phyloP scores from a whole-genome alignment of 2,113 vertebrate genomes.

The Eulacestoma nigropectus region DNA sequence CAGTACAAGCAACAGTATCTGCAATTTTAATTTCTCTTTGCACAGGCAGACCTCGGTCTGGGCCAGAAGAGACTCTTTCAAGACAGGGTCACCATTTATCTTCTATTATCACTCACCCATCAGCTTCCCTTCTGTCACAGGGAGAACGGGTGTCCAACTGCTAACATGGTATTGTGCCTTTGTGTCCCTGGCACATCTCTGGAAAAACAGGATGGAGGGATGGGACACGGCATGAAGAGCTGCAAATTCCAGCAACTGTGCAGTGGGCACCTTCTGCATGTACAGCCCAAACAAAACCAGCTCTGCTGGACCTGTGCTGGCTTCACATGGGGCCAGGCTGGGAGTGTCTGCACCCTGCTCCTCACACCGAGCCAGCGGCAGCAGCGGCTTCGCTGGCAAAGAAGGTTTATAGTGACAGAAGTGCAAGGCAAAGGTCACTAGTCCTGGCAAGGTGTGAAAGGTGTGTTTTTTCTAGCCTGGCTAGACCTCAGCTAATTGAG shows the following conservation, averaged over 20 bases:
- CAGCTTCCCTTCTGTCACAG: background rate
- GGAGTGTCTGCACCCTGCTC: background rate
- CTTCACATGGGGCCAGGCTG: background rate
- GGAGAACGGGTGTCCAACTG: background rate
- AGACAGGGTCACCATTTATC: background rate
- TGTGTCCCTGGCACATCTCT: background rate
- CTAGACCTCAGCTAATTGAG: background rate
- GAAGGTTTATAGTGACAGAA: background rate
- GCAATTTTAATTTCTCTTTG: background rate
- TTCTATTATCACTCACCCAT: background rate
- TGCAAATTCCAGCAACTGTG: background rate
- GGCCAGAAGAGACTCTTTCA: background rate
- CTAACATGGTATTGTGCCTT: background rate
- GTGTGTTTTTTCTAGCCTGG: background rate
- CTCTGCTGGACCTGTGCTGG: background rate
- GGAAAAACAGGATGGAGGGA: background rate
- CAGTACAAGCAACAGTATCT: background rate
- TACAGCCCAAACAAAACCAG: background rate
- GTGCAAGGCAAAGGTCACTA: background rate
- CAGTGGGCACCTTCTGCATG: background rate
- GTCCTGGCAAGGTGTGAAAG: background rate
- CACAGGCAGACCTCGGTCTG: background rate
- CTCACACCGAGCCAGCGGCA: rapidly evolving
- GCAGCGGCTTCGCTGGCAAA: background rate
- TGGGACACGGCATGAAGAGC: background rate